Base-by-base conservation (phyloP, 2,113 vertebrate species). In the Hystrix brachyura region DNA sequence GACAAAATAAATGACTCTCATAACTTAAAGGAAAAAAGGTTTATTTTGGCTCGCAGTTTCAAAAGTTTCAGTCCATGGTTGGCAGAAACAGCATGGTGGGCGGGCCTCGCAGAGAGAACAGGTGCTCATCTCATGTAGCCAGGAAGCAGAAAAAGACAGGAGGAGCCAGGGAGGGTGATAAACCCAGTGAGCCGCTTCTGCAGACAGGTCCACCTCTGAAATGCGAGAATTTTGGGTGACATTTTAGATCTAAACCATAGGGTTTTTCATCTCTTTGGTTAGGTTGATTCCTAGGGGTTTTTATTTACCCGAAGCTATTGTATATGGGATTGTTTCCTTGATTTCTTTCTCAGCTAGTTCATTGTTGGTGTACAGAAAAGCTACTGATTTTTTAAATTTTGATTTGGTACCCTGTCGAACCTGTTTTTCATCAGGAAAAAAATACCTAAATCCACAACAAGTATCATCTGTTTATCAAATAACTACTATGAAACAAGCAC, bases 371-470 rank as follows among this genome's bases (percentile, higher is more conserved):
- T 79, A 79, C 21, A 55, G 27, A 55, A 55, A 79, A 55, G 48
- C 51, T 53, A 5, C 51, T 55, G 51, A 29, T 53, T 55, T 79
- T 79, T 53, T 34, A 79, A 57, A 79, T 55, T 7, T 17, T 79
- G 76, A 79, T 55, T 34, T 34, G 53, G 8, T 55, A 79, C 15
- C 21, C 4, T 79, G 15, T 79, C 10, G n/a, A 85, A 67, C 11
- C 43, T 81, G 13, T 65, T 96, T 97, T 97, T 67, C 53, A 79
- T 64, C 34, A 86, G 57, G 62, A 93, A 89, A 92, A 88, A 87
- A 21, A 4, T 25, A 43, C 48, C 91, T 71, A 91, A 79, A 78
- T 72, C 15, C 25, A 38, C 7, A 43, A 15, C 1, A 46, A 86
- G 55, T 34, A 62, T 9, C 4, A 27, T 53, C 46, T 87, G 12